Evolutionary conservation across 23 tunicate genomes (phyloP), one percentile per base, ranked within the genome.

Genomic region (Trididemnum miniatum): DNA sequence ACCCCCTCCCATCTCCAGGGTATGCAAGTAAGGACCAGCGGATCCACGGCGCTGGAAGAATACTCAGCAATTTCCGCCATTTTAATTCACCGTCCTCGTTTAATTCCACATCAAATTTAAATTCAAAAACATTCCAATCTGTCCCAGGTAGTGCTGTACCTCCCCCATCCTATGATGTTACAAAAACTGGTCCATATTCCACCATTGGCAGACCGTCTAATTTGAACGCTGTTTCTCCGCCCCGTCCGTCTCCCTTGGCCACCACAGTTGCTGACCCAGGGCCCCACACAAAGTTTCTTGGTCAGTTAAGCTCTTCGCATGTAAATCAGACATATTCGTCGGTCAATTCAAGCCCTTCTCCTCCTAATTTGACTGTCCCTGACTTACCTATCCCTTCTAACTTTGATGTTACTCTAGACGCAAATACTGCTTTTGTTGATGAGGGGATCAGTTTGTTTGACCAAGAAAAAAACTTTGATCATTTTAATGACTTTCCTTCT

Each of bases 71-170:
- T 36, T 66, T 88, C 39, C 74, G 82, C 18, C 66, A 59, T 34
- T 88, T 82, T 44, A 88, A 82, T 81, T 64, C 85, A 15, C 79
- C 78, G 22, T 60, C 86, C 4, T 76, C 92, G 37, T 88, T 88
- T 35, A 49, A 44, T 15, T 44, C 54, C 12, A 44, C 9, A 44
- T 44, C 54, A 9, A 15, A 15, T 44, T 9, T 15, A 15, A 7
- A 44, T 15, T 44, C 54, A 44, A 44, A 44, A 44, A 15, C 54
- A 7, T 9, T 15, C 54, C 9, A 44, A 15, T 15, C 54, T 7
- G 15, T 15, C 15, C 54, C 9, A 44, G 54, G 54, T 15, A 44
- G 15, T 44, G 15, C 15, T 9, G 54, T 15, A 7, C 54, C 54
- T 9, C 54, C 54, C 12, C 9, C 9, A 44, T 44, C 54, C 12